These are phyloP conservation scores for Anabas testudineus DNA, from an alignment of 2,797 vertebrate genomes.

Conservation along the genomic window DNA sequence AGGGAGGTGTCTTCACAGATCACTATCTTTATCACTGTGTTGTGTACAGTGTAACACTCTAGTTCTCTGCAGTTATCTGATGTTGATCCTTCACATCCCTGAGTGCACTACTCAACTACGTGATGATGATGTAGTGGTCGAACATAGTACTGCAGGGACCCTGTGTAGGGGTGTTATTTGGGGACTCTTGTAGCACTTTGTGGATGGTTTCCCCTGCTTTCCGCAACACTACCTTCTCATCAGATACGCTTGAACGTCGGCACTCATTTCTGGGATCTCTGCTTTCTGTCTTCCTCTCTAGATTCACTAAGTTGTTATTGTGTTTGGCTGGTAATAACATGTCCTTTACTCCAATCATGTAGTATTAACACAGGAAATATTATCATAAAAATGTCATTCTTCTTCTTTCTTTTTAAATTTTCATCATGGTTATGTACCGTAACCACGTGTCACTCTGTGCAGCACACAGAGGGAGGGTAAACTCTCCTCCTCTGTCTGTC, in stretches of 20 bases:
- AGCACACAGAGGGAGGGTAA: conserved; percentile 24
- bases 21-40: conserved; percentile 20
- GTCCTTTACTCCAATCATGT: conserved; percentile 33
- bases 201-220: conserved; percentile 65
- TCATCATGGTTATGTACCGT: conserved; percentile 65
- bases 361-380: conserved; percentile 19
- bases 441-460: conserved; percentile 60
- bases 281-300: conserved; percentile 39
- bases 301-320: conserved; percentile 31
- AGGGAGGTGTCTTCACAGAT: conserved; percentile 40
- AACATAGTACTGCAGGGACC: conserved; percentile 51
- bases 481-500: conserved; percentile 33
- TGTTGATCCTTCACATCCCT: conserved; percentile 20
- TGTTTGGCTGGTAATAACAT: conserved; percentile 28
- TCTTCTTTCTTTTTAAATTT: conserved; percentile 22
- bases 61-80: conserved; percentile 27
- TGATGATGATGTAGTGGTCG: conserved; percentile 35
- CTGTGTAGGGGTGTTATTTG: conserved; percentile 63
- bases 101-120: conserved; percentile 23
- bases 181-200: conserved; percentile 61
- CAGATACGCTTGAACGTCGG: conserved; percentile 47
- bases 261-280: conserved; percentile 45
- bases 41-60: conserved; percentile 24
- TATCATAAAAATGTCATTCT: conserved; percentile 17
- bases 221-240: conserved; percentile 52